phyloP scores from a whole-genome alignment of 1,140 invertebrate genomes.

The Augochlora pura region DNA sequence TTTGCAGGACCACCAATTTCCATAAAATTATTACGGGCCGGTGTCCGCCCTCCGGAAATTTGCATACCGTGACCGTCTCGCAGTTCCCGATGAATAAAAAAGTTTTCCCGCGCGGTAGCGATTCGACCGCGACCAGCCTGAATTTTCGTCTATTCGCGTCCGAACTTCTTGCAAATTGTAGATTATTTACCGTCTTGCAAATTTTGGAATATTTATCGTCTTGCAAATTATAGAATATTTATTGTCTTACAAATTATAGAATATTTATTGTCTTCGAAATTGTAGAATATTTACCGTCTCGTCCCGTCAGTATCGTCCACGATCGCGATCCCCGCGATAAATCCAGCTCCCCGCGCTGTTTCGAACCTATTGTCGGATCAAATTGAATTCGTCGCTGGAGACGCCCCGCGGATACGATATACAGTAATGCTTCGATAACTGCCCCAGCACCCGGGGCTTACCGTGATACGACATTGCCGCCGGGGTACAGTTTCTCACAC shows the following conservation, averaged over 20 bases:
- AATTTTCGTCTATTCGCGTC: slow-evolving; percentile 25
- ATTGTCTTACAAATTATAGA: slow-evolving; percentile 10
- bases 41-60: slow-evolving; percentile 47
- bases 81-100: slow-evolving; percentile 46
- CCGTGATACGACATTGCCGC: no score
- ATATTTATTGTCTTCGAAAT: slow-evolving; percentile 31
- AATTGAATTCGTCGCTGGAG: background rate
- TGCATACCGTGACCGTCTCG: slow-evolving; percentile 50
- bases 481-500: no score
- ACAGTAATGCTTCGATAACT: no score
- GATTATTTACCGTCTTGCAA: slow-evolving; percentile 40
- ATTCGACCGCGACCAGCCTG: slow-evolving; percentile 58
- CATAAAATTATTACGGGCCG: slow-evolving; percentile 62
- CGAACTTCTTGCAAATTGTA: slow-evolving; percentile 4
- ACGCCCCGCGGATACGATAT: background rate
- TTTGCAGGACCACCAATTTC: slow-evolving; percentile 57
- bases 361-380: background rate
- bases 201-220: slow-evolving; percentile 40
- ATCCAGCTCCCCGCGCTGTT: background rate
- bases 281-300: slow-evolving; percentile 33
- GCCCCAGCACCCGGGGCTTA: no score
- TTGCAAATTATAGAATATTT: slow-evolving; percentile 40
- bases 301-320: background rate
- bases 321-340: background rate
- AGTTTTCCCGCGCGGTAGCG: background rate